phyloP scores from a whole-genome alignment of 1,140 invertebrate genomes.

The Tetragonula clypearis region DNA sequence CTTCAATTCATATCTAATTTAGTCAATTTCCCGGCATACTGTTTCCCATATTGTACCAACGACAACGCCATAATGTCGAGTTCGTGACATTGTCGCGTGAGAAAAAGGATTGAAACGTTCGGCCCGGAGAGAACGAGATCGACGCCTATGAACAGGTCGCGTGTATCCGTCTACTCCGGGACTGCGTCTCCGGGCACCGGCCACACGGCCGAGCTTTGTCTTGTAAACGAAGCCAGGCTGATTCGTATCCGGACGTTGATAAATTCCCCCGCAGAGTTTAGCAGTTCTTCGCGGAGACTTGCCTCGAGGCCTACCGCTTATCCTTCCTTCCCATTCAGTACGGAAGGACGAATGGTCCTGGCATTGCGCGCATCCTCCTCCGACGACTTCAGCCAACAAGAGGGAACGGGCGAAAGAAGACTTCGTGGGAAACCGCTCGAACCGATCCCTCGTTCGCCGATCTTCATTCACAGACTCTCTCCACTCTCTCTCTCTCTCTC shows the following conservation, averaged over 20 bases:
- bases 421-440: slow-evolving; percentile 61
- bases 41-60: not conserved
- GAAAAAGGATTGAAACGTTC: not conserved
- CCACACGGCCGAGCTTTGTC: slow-evolving; percentile 80
- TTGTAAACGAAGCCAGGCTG: slow-evolving; percentile 82
- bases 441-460: slow-evolving; percentile 27
- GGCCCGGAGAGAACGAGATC: slow-evolving; percentile 25
- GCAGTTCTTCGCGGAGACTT: slow-evolving; percentile 59
- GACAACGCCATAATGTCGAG: not conserved
- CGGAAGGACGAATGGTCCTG: slow-evolving; percentile 67
- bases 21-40: not conserved
- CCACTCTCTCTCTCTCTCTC: not conserved
- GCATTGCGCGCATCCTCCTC: slow-evolving; percentile 52
- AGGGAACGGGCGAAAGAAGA: slow-evolving; percentile 39
- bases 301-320: slow-evolving; percentile 42
- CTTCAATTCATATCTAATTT: not conserved
- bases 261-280: slow-evolving; percentile 76
- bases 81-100: not conserved
- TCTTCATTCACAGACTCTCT: slow-evolving; percentile 56
- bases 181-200: slow-evolving; percentile 43
- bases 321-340: slow-evolving; percentile 64
- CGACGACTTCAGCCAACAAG: slow-evolving; percentile 7
- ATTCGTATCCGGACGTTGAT: slow-evolving; percentile 82
- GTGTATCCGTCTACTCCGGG: slow-evolving; percentile 48
- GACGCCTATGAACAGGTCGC: slow-evolving; percentile 56